Evolutionary conservation across 64 coral and sea anemone genomes (phyloP).

Genomic region (Montipora sp.): DNA sequence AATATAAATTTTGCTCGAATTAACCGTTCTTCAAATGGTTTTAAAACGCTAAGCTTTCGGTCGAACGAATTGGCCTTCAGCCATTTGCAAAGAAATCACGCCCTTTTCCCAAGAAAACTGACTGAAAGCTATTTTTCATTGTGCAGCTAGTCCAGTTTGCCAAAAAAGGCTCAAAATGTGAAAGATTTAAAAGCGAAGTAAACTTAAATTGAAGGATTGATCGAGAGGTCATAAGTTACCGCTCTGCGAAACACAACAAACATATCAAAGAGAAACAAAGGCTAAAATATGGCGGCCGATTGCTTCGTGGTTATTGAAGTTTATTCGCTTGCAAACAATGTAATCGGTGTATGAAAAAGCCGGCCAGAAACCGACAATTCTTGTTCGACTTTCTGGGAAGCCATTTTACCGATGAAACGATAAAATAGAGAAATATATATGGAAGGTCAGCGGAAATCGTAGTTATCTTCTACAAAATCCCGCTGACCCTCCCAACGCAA

Average conservation of each 20-base stretch:
- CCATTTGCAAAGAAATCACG: neutral
- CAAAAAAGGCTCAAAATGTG: neutral
- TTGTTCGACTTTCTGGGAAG: neutral
- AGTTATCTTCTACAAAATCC: conserved; percentile 54
- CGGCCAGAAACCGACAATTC: neutral
- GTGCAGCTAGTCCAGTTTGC: too few species aligned
- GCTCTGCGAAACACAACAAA: conserved; percentile 2
- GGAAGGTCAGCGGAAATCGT: conserved; percentile 58
- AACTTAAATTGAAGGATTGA: neutral
- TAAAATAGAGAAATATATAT: neutral
- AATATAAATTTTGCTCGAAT: too few species aligned
- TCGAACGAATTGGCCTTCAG: too few species aligned
- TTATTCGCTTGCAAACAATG: neutral
- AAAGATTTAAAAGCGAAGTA: neutral
- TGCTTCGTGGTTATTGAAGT: neutral
- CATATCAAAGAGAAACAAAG: conserved; percentile 16
- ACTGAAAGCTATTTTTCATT: neutral
- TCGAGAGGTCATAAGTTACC: neutral
- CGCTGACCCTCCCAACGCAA: conserved; percentile 46
- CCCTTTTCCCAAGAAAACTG: neutral
- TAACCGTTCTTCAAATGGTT: too few species aligned
- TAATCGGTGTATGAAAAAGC: neutral
- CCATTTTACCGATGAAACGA: neutral
- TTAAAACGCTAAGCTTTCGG: too few species aligned
- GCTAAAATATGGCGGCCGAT: conserved; percentile 32